Evolutionary conservation across 2,888 invertebrate genomes (phyloP), one percentile per base, ranked within the genome.

Genomic region (Pristionchus arcanus): DNA sequence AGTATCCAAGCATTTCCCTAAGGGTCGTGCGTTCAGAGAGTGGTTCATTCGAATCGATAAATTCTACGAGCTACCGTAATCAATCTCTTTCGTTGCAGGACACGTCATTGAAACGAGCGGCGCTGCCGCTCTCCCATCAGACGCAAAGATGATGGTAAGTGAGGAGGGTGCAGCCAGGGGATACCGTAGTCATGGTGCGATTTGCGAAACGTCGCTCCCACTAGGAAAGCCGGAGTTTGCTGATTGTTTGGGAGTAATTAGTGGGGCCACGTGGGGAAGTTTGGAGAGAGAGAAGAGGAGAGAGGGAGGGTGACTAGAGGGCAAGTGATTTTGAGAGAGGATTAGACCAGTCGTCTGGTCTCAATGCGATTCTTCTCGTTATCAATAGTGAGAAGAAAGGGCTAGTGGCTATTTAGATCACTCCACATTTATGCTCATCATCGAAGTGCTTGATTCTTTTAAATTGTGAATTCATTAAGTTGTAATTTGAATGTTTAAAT

Each of bases 81-180:
- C 55, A 85, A 28, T 21, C 59, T 34, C 19, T 15, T 87, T 87
- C 87, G n/a, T 87, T 87, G 37, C 87, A 87, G 87, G 87, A 87
- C 68, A 42, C 87, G 25, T 68, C 42, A 42, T 28, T 42, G 42
- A 63, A 28, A 16, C 87, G 87, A 87, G 87, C 87, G 87, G 87
- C 87, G 68, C 68, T 3, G 87, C 87, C 87, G 87, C 87, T 49
- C 49, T 53, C 63, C 87, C 42, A 28, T 42, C 42, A 42, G 87
- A 53, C 42, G 49, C 55, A 59, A 87, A 66, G 63, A 87, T 87
- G 87, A 87, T 87, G 87, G 87, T 87, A 42, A 87, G 87, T 87
- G 13, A 34, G n/a, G 13, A 11, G 81, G 19, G 28, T 34, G 59
- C 7, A 34, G 28, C 37, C 84, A 34, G 34, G 84, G 81, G 74